phyloP scores from a whole-genome alignment of 2,797 vertebrate genomes.

The Eulemur albifrons region DNA sequence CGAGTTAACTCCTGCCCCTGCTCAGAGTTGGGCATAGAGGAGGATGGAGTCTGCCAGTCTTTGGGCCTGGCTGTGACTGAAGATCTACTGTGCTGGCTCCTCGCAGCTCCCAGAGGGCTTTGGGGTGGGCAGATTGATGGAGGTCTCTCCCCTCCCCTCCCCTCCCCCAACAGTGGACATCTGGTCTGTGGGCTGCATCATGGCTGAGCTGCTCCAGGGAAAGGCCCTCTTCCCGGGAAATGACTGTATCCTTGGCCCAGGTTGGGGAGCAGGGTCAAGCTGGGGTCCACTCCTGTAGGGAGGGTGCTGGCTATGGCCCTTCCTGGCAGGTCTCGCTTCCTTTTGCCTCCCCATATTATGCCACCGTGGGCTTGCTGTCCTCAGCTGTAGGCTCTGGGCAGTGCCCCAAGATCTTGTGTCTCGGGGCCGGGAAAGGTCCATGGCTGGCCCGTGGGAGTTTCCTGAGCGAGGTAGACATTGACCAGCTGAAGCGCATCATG shows the following conservation, averaged over 20 bases:
- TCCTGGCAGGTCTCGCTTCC: not conserved
- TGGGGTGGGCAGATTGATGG: not conserved
- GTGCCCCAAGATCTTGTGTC: not conserved
- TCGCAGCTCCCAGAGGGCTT: not conserved
- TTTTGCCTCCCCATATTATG: not conserved
- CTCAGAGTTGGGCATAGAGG: not conserved
- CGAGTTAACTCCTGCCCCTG: not conserved
- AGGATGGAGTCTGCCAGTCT: not conserved
- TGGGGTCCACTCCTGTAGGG: not conserved
- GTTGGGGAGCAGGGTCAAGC: not conserved
- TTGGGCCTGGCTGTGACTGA: not conserved
- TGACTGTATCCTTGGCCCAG: slow-evolving; percentile 95
- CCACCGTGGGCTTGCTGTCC: not conserved
- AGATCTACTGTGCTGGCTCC: not conserved
- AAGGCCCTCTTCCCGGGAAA: slow-evolving; percentile 97
- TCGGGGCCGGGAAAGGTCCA: not conserved
- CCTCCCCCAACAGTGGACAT: slow-evolving; percentile 92
- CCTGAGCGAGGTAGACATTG: slow-evolving; percentile 93
- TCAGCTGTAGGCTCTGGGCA: not conserved
- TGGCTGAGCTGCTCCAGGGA: slow-evolving; percentile 97
- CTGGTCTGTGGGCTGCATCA: slow-evolving; percentile 99
- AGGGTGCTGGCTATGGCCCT: not conserved
- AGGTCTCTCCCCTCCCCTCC: not conserved
- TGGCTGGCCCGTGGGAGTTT: slow-evolving; percentile 35
- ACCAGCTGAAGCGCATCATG: slow-evolving; percentile 99